Percentiles rank a stretch among this genome's conserved stretches.
phyloP scores from a whole-genome alignment of 2,888 invertebrate species.

The Odontocerum albicorne region DNA sequence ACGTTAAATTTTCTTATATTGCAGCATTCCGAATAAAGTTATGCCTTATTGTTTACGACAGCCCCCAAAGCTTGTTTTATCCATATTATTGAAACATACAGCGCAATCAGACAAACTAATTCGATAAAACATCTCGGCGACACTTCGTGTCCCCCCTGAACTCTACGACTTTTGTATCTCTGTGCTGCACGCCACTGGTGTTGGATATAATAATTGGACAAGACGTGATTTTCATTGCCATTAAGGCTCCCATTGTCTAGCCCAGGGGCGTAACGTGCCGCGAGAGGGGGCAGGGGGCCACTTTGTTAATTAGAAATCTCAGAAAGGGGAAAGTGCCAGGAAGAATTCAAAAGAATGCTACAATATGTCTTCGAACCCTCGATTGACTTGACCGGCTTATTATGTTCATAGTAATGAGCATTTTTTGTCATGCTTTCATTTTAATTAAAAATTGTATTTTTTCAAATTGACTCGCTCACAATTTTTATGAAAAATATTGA shows the following conservation, averaged over 20 bases:
- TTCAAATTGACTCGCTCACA: too few relatives aligned
- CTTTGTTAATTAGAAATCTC: conserved; percentile 35
- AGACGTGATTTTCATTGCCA: conserved; percentile 37
- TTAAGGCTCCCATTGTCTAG: conserved; percentile 30
- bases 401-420: too few relatives aligned
- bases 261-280: conserved; percentile 2
- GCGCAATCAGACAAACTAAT: conserved; percentile 1
- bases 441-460: too few relatives aligned
- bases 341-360: conserved; percentile 11
- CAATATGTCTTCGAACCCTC: conserved; percentile 16
- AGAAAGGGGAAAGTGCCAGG: conserved; percentile 10
- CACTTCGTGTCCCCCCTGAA: background rate
- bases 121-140: background rate
- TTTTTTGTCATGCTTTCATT: too few relatives aligned
- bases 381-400: too few relatives aligned
- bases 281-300: conserved; percentile 15
- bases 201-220: conserved; percentile 31
- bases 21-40: too few relatives aligned
- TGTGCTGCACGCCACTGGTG: background rate
- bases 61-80: too few relatives aligned
- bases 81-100: too few relatives aligned
- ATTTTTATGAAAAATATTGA: too few relatives aligned
- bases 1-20: too few relatives aligned
- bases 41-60: too few relatives aligned
- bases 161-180: background rate